Base-by-base conservation (phyloP, 2,797 vertebrate species). In the Heteromormyrus szaboi region DNA sequence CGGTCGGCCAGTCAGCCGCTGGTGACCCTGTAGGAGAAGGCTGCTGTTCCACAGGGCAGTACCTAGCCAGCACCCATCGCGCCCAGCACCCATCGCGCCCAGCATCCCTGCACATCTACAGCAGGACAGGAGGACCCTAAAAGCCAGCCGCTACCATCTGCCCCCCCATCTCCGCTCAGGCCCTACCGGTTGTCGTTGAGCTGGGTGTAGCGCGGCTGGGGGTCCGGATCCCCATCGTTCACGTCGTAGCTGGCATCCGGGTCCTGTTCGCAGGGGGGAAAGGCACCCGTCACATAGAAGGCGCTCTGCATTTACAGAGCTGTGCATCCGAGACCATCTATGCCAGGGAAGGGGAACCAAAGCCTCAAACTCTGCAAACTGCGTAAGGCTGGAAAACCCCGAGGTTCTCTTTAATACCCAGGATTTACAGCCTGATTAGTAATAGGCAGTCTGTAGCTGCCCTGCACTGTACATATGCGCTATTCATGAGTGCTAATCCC, bases 141-240 rank as follows among this genome's bases (percentile, higher is more conserved):
- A 29, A 33, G 22, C 12, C n/a, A 25, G 48, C 12, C 4, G 22
- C 8, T 22, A 5, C 33, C 44, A 48, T 68, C 14, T 50, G 56
- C n/a, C 14, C 51, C 29, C 33, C 37, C 4, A 9, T 53, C 12
- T 3, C 17, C 41, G 1, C 86, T 51, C 50, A 9, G 33, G 37
- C 19, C 9, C 0, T 93, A 99, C 99, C 98, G 97, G 94, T 99
- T 99, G 93, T 99, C 99, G 0, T 99, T 99, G 93, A 98, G 96
- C 94, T 99, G 98, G 0, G 99, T 99, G 94, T 99, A 99, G 92
- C 98, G 97, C 0, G 99, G 99, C 91, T 99, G 98, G 0, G 99
- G 99, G 93, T 99, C 99, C 0, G 96, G 92, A 91, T 99, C 99
- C 92, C 98, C 97, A 91, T 99, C 98, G 0, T 99, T 99, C 90